Evolutionary conservation across 1,140 invertebrate genomes (phyloP).

Genomic region (Brachionus koreanus): DNA sequence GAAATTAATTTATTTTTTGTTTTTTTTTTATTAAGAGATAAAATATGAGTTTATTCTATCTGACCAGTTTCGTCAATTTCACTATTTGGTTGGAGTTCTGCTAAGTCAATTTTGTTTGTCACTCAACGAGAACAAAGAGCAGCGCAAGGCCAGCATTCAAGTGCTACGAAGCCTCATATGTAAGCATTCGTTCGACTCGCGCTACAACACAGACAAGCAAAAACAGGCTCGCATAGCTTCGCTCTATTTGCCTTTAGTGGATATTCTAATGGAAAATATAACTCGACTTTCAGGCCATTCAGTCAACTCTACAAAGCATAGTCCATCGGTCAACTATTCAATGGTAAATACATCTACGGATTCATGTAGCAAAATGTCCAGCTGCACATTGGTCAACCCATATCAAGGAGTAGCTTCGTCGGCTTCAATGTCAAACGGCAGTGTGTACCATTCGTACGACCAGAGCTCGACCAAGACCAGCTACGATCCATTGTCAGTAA

Average conservation of each 20-base stretch:
- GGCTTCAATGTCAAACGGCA: constrained; percentile 39
- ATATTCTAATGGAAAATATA: constrained; percentile 77
- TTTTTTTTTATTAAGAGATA: constrained; percentile 49
- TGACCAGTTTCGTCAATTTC: constrained; percentile 79
- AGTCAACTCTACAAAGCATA: not conserved
- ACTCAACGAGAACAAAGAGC: constrained; percentile 74
- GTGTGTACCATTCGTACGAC: constrained; percentile 19
- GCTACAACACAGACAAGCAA: constrained; percentile 69
- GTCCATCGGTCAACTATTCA: constrained; percentile 45
- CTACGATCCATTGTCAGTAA: constrained; percentile 19
- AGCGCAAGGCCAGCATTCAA: constrained; percentile 71
- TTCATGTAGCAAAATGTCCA: constrained; percentile 44
- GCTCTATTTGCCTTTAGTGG: constrained; percentile 82
- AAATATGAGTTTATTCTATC: constrained; percentile 64
- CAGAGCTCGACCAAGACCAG: not conserved
- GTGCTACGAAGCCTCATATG: constrained; percentile 79
- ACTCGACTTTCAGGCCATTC: constrained; percentile 58
- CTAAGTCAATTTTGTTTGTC: constrained; percentile 70
- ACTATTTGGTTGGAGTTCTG: constrained; percentile 78
- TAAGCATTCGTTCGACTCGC: constrained; percentile 87
- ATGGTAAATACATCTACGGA: constrained; percentile 39
- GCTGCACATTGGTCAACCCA: not conserved
- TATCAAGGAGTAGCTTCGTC: constrained; percentile 22
- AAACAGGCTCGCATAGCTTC: constrained; percentile 78
- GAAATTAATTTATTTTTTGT: constrained; percentile 13